phyloP scores from a whole-genome alignment of 2,113 vertebrate species.

The Galemys pyrenaicus region DNA sequence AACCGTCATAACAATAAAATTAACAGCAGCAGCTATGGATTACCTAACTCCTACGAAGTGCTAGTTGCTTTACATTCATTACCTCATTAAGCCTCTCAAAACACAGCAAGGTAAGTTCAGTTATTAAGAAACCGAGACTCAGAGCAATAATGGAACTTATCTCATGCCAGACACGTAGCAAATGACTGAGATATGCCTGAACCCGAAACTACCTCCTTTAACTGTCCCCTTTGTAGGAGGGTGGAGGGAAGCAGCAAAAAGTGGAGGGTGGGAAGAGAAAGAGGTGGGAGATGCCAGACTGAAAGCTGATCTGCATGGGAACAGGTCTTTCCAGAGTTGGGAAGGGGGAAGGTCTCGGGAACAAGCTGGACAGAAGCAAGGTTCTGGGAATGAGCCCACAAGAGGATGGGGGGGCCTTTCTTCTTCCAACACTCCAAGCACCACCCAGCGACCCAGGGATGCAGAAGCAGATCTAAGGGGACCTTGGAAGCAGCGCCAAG shows the following conservation, averaged over 20 bases:
- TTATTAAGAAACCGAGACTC: background rate
- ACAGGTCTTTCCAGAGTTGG: background rate
- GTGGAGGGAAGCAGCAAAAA: background rate
- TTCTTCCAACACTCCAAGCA: constrained; percentile 12
- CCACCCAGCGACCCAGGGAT: background rate
- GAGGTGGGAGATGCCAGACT: background rate
- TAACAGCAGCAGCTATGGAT: constrained; percentile 7
- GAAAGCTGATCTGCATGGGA: background rate
- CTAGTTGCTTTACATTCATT: background rate
- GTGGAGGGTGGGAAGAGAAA: too few relatives aligned
- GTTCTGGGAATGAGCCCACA: background rate
- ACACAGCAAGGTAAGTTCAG: background rate
- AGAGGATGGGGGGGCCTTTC: background rate
- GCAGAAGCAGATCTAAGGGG: background rate
- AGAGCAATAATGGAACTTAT: background rate
- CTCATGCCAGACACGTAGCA: background rate
- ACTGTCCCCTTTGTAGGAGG: background rate
- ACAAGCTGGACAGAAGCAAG: background rate
- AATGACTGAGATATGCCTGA: background rate
- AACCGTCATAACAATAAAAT: constrained; percentile 23
- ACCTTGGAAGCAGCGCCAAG: constrained; percentile 57
- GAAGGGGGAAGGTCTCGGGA: background rate
- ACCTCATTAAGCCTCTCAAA: constrained; percentile 48
- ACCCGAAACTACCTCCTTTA: background rate
- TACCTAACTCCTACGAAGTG: background rate